A percentile compares a stretch with the other conserved stretches of the same genome.
Evolutionary conservation across 2,797 vertebrate species (phyloP).

Genomic region (Emys orbicularis): DNA sequence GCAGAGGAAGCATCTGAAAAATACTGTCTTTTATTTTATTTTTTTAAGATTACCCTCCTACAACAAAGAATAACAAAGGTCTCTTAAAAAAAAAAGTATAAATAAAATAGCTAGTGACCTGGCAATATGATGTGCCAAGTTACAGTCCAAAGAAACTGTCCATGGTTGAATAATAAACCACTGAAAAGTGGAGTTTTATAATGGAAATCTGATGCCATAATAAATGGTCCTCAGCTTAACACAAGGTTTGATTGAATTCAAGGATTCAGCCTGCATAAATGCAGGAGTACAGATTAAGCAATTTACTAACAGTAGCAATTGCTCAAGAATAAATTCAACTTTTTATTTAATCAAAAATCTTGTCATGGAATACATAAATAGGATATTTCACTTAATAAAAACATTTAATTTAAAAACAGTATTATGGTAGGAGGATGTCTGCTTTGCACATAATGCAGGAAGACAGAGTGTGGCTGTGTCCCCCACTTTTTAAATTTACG

Average conservation of each 20-base stretch:
- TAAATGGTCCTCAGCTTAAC: slow-evolving; percentile 38
- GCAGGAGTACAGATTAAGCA: slow-evolving; percentile 61
- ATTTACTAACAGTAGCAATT: slow-evolving; percentile 72
- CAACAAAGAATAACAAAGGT: not conserved
- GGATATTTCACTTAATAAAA: slow-evolving; percentile 7
- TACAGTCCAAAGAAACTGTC: slow-evolving; percentile 32
- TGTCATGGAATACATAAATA: slow-evolving; percentile 3
- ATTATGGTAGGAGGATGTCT: not conserved
- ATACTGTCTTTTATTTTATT: not conserved
- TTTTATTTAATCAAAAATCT: slow-evolving; percentile 64
- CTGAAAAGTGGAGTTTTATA: slow-evolving; percentile 22
- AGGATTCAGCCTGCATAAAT: slow-evolving; percentile 61
- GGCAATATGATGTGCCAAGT: slow-evolving; percentile 19
- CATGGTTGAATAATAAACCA: slow-evolving; percentile 27
- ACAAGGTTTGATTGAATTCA: slow-evolving; percentile 70
- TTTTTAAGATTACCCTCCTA: not conserved
- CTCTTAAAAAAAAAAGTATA: not conserved
- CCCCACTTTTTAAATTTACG: slow-evolving; percentile 74
- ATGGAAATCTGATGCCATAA: slow-evolving; percentile 57
- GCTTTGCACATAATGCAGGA: slow-evolving; percentile 29
- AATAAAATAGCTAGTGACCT: slow-evolving; percentile 28
- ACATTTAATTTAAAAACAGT: slow-evolving; percentile 21
- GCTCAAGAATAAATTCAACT: slow-evolving; percentile 67
- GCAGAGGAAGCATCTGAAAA: not conserved
- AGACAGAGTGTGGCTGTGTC: slow-evolving; percentile 37